Evolutionary conservation across 2,888 invertebrate species (phyloP), one percentile per base, ranked within the genome.

Genomic region (Marasmarcha lunaedactyla): DNA sequence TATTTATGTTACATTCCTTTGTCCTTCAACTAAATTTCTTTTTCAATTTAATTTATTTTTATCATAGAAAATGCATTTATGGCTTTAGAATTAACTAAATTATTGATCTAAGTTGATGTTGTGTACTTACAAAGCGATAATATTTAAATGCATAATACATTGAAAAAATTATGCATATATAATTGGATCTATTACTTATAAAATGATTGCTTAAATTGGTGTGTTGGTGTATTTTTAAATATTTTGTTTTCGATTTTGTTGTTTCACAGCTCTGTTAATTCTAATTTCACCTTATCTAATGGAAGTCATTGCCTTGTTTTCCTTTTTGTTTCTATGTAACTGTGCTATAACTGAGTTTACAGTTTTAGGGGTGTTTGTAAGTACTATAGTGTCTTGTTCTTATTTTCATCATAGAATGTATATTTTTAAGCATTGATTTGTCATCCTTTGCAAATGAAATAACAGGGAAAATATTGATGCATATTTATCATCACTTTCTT

Each of bases 91-190:
- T 45, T 47, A 52, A 11, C 14, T 13, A 11, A 6, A 9, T 13
- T 34, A 5, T 13, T 34, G 12, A 5, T 13, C 13, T 34, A 13
- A 20, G 20, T 30, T 34, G 14, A 34, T 13, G 4, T 12, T 34
- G 3, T n/a, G 34, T 34, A 34, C 34, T 34, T 34, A 14, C 12
- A 13, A 12, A 12, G 13, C 11, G 4, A 34, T 11, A 30, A 30
- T 11, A 30, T n/a, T n/a, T 30, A n/a, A 30, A 30, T 64, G 71
- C 69, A 73, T 74, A 74, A 71, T 71, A 66, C 33, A n/a, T 52
- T 47, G 11, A 3, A 30, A 7, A 30, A 52, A 46, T 44, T 48
- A 38, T 49, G 46, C 3, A 30, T 30, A 30, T 30, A 50, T 44
- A 55, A 51, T 51, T 54, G 47, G 46, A 46, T 49, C 49, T 42